Evolutionary conservation across 2,797 vertebrate species (phyloP).

Genomic region (Nyctalus aviator): DNA sequence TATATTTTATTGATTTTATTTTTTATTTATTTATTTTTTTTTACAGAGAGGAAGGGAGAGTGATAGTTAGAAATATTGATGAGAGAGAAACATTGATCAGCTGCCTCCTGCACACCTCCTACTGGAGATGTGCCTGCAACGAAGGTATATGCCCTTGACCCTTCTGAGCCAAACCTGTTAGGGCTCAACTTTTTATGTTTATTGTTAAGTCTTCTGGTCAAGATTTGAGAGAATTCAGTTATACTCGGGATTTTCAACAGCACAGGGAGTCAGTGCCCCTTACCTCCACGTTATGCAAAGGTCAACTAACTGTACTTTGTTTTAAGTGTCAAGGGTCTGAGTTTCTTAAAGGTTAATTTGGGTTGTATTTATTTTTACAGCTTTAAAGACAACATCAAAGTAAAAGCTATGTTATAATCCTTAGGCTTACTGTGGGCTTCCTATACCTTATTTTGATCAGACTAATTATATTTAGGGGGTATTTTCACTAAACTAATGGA

Average conservation of each 20-base stretch:
- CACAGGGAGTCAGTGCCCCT: neutral
- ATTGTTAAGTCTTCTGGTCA: neutral
- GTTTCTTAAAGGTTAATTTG: constrained; percentile 29
- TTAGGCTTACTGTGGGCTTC: neutral
- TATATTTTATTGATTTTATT: too few species aligned
- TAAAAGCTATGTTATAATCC: neutral
- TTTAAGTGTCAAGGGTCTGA: neutral
- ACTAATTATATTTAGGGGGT: neutral
- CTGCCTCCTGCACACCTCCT: too few species aligned
- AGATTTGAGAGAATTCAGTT: neutral
- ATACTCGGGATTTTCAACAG: neutral
- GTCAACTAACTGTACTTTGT: neutral
- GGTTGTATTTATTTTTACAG: neutral
- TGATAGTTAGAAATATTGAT: too few species aligned
- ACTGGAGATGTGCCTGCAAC: too few species aligned
- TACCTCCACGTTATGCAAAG: neutral
- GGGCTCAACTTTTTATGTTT: neutral
- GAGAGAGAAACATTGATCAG: too few species aligned
- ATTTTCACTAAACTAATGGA: neutral
- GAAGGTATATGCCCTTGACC: too few species aligned
- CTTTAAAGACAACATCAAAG: neutral
- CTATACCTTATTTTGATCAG: neutral
- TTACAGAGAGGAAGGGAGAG: too few species aligned
- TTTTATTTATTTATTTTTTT: too few species aligned
- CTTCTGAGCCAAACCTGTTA: too few species aligned